These are phyloP conservation scores for Eulemur coronatus DNA, from an alignment of 2,797 vertebrate genomes.

Conservation along the genomic window DNA sequence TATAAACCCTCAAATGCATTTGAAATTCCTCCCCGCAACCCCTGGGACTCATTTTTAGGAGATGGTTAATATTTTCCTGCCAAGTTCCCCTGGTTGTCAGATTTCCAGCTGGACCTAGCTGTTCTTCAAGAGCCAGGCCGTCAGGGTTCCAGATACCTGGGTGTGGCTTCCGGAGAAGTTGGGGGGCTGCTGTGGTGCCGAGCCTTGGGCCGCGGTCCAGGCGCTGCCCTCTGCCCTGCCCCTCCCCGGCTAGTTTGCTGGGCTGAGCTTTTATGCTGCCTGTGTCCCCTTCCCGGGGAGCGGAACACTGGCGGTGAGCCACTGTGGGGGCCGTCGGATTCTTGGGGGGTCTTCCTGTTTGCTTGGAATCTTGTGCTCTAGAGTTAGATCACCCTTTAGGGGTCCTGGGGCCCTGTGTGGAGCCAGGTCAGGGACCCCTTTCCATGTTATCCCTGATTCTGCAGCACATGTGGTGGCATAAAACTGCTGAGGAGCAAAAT, in stretches of 20 bases:
- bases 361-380: neutral
- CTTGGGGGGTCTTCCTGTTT: neutral
- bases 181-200: accelerated
- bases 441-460: neutral
- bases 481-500: neutral
- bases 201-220: accelerated
- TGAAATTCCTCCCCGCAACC: neutral
- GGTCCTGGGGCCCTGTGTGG: neutral
- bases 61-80: neutral
- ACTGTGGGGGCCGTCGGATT: accelerated
- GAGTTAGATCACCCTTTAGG: neutral
- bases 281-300: accelerated
- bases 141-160: neutral
- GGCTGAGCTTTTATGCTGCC: neutral
- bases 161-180: neutral
- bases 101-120: neutral
- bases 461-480: accelerated
- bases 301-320: accelerated
- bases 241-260: accelerated
- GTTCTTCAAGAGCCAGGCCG: neutral
- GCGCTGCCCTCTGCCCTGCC: accelerated
- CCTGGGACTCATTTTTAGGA: neutral
- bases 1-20: neutral
- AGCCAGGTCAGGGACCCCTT: neutral
- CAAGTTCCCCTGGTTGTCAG: neutral